Base-by-base conservation (phyloP, 2,113 vertebrate species). In the Tachysurus vachellii region DNA sequence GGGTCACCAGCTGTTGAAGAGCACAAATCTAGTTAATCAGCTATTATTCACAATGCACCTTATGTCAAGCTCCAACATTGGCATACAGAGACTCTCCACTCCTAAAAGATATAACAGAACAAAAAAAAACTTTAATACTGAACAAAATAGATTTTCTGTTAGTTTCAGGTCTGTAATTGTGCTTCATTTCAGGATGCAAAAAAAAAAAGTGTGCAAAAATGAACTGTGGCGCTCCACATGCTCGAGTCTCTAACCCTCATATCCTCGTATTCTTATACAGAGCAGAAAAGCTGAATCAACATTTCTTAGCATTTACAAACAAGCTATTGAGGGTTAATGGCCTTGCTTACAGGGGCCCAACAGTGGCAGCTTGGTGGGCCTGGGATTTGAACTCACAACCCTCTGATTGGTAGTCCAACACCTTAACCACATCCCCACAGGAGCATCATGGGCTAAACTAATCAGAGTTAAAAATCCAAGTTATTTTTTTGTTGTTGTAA, bases 21-120 rank as follows among this genome's bases (percentile, higher is more conserved):
- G 13, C 44, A 53, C 44, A 83, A 83, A 83, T 50, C 12, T 26
- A 36, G 42, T 26, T 83, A 53, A 47, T 66, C 81, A 83, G 61
- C 44, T 28, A 53, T 66, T 47, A 83, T 83, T 66, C 23, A 83
- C 61, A 53, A 23, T 10, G 14, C 61, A 19, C 62, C 81, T 50
- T 66, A 83, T 66, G 81, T 50, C 53, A 83, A 66, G 28, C 59
- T 66, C 13, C 0, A 50, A 28, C 28, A 1, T 12, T 66, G 81
- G 42, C 12, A 66, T 50, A 28, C 7, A 64, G 44, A 66, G 6
- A 64, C 26, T 13, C 23, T 82, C 36, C 12, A 7, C 42, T 53
- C 4, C 59, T 26, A 23, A 82, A 26, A 66, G 23, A 50, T 66
- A 83, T 66, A 28, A 66, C 26, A 28, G 81, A 19, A 66, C 81